A percentile compares a stretch with the other conserved stretches of the same genome.
Conservation (phyloP, 2,888 invertebrate species). For the Phlogophora meticulosa region DNA sequence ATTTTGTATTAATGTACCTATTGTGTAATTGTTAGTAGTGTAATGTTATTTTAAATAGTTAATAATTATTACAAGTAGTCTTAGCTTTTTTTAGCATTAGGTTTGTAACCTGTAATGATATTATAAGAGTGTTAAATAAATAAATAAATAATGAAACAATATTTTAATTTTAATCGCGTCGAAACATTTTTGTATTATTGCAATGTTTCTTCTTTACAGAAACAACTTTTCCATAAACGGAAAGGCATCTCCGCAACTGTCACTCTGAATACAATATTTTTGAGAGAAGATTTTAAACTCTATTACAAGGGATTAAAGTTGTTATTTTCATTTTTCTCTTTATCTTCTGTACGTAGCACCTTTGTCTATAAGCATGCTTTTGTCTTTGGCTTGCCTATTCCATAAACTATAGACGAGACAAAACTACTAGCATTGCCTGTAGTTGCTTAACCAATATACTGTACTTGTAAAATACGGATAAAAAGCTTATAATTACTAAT, state of each 20-base stretch:
- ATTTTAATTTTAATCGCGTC: neutral
- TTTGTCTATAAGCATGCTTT: slow-evolving; percentile 66
- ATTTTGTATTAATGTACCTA: too few relatives aligned
- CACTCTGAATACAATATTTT: slow-evolving; percentile 17
- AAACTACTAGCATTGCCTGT: slow-evolving; percentile 90
- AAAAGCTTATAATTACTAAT: slow-evolving; percentile 87
- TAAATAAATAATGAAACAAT: neutral
- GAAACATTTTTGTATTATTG: slow-evolving; percentile 3
- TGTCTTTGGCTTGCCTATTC: slow-evolving; percentile 73
- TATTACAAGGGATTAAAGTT: accelerated
- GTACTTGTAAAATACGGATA: slow-evolving; percentile 87
- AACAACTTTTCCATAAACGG: slow-evolving; percentile 44
- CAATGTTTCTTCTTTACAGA: neutral
- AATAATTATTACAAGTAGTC: too few relatives aligned
- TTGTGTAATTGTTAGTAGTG: too few relatives aligned
- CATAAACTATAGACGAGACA: slow-evolving; percentile 87
- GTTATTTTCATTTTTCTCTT: slow-evolving; percentile 4
- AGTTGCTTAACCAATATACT: slow-evolving; percentile 90
- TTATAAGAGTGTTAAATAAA: too few relatives aligned
- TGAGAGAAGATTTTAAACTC: slow-evolving; percentile 24
- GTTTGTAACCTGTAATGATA: too few relatives aligned
- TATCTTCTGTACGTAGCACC: slow-evolving; percentile 53
- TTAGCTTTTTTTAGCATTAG: too few relatives aligned
- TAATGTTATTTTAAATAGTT: too few relatives aligned
- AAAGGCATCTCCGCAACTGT: slow-evolving; percentile 43